phyloP scores from a whole-genome alignment of 1,140 invertebrate species.

The Nomia melanderi region DNA sequence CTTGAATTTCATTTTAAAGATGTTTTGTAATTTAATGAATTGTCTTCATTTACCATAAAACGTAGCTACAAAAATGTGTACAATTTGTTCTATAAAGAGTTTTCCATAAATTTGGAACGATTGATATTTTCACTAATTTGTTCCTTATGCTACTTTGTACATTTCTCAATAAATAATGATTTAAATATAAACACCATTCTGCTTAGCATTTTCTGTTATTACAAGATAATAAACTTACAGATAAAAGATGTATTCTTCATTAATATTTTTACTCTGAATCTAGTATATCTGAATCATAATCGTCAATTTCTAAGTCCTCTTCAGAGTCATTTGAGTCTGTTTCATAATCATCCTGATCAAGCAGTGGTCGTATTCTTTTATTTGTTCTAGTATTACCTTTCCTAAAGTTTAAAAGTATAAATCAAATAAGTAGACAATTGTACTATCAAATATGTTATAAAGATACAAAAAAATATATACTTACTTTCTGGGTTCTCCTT shows the following conservation, averaged over 20 bases:
- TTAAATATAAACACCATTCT: constrained; percentile 10
- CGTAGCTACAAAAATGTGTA: constrained; percentile 22
- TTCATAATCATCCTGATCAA: constrained; percentile 63
- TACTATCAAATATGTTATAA: not conserved
- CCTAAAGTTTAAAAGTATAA: constrained; percentile 24
- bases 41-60: constrained; percentile 30
- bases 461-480: not conserved
- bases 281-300: constrained; percentile 36
- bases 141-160: constrained; percentile 44
- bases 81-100: constrained; percentile 28
- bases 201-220: not conserved
- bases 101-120: constrained; percentile 48
- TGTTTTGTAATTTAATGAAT: constrained; percentile 65
- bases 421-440: not conserved
- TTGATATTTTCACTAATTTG: constrained; percentile 44
- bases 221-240: constrained; percentile 19
- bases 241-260: not conserved
- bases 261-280: constrained; percentile 27
- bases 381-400: not conserved
- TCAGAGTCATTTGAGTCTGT: not conserved
- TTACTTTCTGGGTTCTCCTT: not conserved
- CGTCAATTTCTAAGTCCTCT: constrained; percentile 46
- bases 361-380: constrained; percentile 22
- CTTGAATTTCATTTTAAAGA: constrained; percentile 52
- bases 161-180: constrained; percentile 50